phyloP scores from a whole-genome alignment of 2,888 invertebrate species.

The Catonia carolina region DNA sequence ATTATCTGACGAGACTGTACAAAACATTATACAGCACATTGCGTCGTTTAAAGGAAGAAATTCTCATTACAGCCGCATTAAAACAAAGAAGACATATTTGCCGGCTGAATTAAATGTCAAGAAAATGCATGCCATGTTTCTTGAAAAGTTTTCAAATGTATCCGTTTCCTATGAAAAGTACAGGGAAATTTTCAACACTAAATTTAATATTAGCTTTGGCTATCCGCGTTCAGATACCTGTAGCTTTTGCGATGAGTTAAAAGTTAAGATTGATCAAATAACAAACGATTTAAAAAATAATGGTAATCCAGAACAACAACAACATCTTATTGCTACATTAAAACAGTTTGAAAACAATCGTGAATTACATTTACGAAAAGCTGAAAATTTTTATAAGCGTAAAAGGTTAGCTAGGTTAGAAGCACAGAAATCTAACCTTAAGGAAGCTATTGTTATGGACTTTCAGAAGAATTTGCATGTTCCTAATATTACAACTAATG shows the following conservation, averaged over 20 bases:
- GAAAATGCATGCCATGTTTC: conserved; percentile 9
- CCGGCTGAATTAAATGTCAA: conserved; percentile 5
- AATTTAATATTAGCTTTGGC: conserved; percentile 20
- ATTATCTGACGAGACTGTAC: background rate
- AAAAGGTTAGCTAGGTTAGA: conserved; percentile 13
- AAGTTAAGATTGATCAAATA: background rate
- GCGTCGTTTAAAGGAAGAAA: background rate
- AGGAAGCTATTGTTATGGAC: conserved; percentile 21
- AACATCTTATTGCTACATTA: no score
- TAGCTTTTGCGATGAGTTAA: background rate
- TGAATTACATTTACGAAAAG: conserved; percentile 12
- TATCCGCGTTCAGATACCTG: conserved; percentile 20
- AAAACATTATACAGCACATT: background rate
- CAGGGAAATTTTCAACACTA: conserved; percentile 11
- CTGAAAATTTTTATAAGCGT: conserved; percentile 18
- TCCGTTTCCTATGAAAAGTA: conserved; percentile 9
- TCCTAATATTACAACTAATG: conserved; percentile 24
- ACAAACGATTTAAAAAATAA: background rate
- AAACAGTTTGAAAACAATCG: background rate
- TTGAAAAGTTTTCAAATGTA: conserved; percentile 3
- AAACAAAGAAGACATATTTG: background rate
- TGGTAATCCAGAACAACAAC: background rate
- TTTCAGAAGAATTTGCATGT: conserved; percentile 21
- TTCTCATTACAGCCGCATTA: background rate
- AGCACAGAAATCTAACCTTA: background rate